Evolutionary conservation across 2,113 vertebrate species (phyloP).

Genomic region (Nothocercus nigrocapillus): DNA sequence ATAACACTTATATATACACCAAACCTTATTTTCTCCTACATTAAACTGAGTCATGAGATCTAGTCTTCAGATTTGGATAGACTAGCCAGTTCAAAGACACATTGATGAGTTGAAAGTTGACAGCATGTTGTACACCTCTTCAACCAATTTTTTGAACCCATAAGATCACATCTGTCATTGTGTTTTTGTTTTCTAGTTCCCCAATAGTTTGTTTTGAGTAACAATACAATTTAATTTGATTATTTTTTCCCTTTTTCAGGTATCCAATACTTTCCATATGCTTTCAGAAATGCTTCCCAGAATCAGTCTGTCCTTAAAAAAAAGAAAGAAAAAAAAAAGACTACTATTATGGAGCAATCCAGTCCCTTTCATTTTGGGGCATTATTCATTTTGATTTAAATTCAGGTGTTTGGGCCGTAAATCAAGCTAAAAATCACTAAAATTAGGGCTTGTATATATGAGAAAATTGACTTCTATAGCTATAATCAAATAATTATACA

Average conservation of each 20-base stretch:
- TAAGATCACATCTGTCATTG: not conserved
- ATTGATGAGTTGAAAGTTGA: constrained; percentile 4
- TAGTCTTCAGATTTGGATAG: not conserved
- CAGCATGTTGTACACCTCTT: not conserved
- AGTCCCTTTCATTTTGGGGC: not conserved
- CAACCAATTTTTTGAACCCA: not conserved
- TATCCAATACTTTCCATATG: not conserved
- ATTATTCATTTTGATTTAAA: not conserved
- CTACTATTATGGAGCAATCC: not conserved
- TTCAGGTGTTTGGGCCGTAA: not conserved
- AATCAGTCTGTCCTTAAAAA: not conserved
- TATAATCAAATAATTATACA: constrained; percentile 28
- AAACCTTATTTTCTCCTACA: not conserved
- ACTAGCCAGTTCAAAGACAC: not conserved
- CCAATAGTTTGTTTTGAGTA: not conserved
- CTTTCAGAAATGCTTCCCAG: not conserved
- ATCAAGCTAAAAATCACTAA: constrained; percentile 4
- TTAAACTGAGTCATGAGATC: not conserved
- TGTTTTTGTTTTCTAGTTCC: not conserved
- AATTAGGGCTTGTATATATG: not conserved
- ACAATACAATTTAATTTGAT: not conserved
- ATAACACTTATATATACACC: too few species aligned
- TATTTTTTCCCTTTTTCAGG: not conserved
- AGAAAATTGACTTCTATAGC: constrained; percentile 10
- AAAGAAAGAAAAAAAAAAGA: not conserved